These are phyloP conservation scores for Montipora capitata DNA, from an alignment of 92 coral and sea anemone genomes.

Conservation along the genomic window DNA sequence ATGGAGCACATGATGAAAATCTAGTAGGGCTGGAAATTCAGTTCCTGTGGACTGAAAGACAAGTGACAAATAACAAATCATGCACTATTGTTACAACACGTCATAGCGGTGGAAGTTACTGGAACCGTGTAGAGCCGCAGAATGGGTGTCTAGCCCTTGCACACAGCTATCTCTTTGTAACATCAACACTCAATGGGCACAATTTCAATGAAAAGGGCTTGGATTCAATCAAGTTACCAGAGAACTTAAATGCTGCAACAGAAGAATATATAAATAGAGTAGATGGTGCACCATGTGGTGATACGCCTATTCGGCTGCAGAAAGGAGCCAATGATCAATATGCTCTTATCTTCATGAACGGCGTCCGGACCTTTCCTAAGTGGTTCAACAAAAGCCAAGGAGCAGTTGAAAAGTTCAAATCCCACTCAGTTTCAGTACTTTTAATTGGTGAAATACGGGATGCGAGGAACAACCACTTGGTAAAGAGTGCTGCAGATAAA, in stretches of 20 bases:
- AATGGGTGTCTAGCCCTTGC: slow-evolving; percentile 58
- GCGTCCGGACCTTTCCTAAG: slow-evolving; percentile 48
- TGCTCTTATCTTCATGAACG: slow-evolving; percentile 58
- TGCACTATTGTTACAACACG: slow-evolving; percentile 52
- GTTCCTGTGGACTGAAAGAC: slow-evolving; percentile 68
- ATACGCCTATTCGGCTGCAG: slow-evolving; percentile 35
- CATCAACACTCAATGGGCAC: slow-evolving; percentile 54
- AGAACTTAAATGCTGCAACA: slow-evolving; percentile 61
- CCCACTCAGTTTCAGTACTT: slow-evolving; percentile 65
- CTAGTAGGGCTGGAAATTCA: slow-evolving; percentile 39
- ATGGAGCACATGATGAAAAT: slow-evolving; percentile 48
- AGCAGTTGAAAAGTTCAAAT: slow-evolving; percentile 16
- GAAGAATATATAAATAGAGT: slow-evolving; percentile 64
- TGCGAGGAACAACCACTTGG: slow-evolving; percentile 46
- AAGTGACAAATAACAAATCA: slow-evolving; percentile 1
- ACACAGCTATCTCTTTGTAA: slow-evolving; percentile 48
- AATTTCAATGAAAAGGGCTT: slow-evolving; percentile 39
- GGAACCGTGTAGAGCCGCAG: slow-evolving; percentile 45
- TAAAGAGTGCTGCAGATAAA: slow-evolving; percentile 21
- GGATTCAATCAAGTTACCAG: slow-evolving; percentile 17
- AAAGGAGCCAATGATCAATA: slow-evolving; percentile 57
- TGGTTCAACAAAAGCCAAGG: slow-evolving; percentile 61
- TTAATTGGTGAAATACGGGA: slow-evolving; percentile 36
- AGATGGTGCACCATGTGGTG: slow-evolving; percentile 75
- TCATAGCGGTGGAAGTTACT: slow-evolving; percentile 68